Conservation (phyloP, 2,888 invertebrate species). For the Ectemnius cavifrons region DNA sequence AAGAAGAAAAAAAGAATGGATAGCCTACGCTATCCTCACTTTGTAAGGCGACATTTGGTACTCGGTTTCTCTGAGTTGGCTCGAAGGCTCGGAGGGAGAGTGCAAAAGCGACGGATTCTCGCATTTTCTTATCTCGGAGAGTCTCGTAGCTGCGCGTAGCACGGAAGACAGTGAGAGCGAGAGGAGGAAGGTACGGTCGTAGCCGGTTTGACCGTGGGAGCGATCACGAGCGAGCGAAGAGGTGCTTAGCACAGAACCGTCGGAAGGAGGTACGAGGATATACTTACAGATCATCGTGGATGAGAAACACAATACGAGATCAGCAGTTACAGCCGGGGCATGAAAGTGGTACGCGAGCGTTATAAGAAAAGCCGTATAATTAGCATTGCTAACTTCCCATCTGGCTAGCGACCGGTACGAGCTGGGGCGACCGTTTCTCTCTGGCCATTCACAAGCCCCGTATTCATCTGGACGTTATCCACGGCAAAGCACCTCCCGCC, state of each 20-base stretch:
- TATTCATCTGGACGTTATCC: slow-evolving; percentile 17
- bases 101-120: neutral
- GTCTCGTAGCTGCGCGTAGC: neutral
- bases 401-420: no score
- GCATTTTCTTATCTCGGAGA: neutral
- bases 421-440: slow-evolving; percentile 17
- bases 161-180: slow-evolving; percentile 18
- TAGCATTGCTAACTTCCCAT: slow-evolving; percentile 61
- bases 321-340: slow-evolving; percentile 46
- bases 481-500: slow-evolving; percentile 17
- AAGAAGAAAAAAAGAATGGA: no score
- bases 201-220: slow-evolving; percentile 6
- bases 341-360: slow-evolving; percentile 54
- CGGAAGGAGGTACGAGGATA: slow-evolving; percentile 10
- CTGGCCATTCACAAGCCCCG: slow-evolving; percentile 2
- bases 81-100: no score
- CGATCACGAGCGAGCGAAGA: neutral
- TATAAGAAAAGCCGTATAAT: slow-evolving; percentile 65
- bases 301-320: slow-evolving; percentile 55
- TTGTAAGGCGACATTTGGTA: no score
- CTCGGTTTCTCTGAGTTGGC: no score
- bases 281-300: slow-evolving; percentile 53
- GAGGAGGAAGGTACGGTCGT: no score
- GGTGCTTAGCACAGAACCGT: slow-evolving; percentile 20
- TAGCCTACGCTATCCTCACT: no score